Evolutionary conservation across 2,888 invertebrate species (phyloP).

Genomic region (Lumbricus terrestris): DNA sequence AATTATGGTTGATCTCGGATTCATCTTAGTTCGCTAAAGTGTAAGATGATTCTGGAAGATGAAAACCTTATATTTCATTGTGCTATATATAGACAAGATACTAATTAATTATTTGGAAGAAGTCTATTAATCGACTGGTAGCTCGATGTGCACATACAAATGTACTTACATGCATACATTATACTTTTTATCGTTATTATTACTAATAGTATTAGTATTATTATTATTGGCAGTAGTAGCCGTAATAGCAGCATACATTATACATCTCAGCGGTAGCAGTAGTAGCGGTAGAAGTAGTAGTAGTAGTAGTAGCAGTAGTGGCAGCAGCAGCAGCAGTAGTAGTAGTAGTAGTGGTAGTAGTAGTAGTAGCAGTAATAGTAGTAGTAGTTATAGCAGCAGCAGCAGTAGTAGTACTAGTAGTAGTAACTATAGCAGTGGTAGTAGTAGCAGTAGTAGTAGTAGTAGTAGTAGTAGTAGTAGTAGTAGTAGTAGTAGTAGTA

Average conservation of each 20-base stretch:
- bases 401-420: no score
- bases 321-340: neutral
- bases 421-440: no score
- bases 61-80: neutral
- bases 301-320: no score
- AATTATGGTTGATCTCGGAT: neutral
- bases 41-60: neutral
- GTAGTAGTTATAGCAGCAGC: neutral
- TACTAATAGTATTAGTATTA: neutral
- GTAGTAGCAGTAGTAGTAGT: no score
- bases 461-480: no score
- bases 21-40: neutral
- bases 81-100: neutral
- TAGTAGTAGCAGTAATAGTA: conserved; percentile 10
- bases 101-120: neutral
- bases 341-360: neutral
- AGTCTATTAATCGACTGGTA: neutral
- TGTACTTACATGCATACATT: neutral
- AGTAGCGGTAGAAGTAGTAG: neutral
- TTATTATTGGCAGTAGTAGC: neutral
- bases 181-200: neutral
- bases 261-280: neutral
- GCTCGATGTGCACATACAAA: neutral
- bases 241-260: neutral
- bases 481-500: no score